These are phyloP conservation scores for Varecia variegata DNA, from an alignment of 2,797 vertebrate genomes.

Conservation along the genomic window DNA sequence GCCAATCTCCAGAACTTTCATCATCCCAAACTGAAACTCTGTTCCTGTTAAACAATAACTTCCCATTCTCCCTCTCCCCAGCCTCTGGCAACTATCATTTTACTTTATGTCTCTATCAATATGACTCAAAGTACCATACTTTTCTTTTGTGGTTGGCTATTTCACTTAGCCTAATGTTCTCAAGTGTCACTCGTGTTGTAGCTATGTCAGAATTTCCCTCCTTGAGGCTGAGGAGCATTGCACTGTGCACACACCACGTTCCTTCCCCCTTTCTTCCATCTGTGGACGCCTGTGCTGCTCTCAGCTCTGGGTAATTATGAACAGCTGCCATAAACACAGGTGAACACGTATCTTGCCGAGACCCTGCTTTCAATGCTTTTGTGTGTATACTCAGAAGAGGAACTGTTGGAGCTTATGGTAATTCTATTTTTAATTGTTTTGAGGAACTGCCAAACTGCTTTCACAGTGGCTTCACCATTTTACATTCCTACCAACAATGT, in stretches of 20 bases:
- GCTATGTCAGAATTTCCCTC: background rate
- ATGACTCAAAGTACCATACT: too few species aligned
- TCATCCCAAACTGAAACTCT: background rate
- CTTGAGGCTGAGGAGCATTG: background rate
- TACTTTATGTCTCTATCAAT: too few species aligned
- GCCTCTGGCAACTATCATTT: too few species aligned
- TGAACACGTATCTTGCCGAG: background rate
- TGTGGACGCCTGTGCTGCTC: background rate
- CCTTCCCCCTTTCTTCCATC: background rate
- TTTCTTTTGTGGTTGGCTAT: background rate
- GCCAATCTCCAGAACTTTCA: background rate
- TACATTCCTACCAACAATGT: too few species aligned
- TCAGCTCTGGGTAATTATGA: background rate
- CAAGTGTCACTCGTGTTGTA: background rate
- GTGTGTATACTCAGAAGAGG: background rate
- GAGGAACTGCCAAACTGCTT: background rate
- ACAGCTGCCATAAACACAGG: background rate
- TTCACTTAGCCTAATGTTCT: background rate
- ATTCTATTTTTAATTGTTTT: background rate
- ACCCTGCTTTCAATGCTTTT: background rate
- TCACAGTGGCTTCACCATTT: background rate
- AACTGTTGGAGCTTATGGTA: background rate
- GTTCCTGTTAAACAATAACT: too few species aligned
- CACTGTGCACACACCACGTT: too few species aligned
- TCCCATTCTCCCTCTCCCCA: too few species aligned